Percentiles rank a stretch among this genome's conserved stretches.
Evolutionary conservation across 2,888 invertebrate genomes (phyloP).

Genomic region (Thumatha senex): DNA sequence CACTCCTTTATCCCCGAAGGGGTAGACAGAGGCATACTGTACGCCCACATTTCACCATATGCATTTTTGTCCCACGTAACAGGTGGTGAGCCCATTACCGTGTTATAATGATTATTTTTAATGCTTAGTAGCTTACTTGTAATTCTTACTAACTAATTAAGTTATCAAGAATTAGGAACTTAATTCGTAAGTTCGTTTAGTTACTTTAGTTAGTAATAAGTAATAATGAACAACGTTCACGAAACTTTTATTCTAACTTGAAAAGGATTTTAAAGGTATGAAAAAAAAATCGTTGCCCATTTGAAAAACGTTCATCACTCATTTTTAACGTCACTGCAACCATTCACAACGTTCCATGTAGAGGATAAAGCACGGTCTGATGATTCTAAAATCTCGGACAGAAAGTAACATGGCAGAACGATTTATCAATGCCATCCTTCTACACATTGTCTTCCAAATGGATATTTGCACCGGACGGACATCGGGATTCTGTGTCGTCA

Average conservation of each 20-base stretch:
- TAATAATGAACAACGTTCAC: too few relatives aligned
- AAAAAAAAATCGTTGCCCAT: slow-evolving; percentile 12
- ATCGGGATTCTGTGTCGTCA: slow-evolving; percentile 42
- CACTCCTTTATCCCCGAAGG: too few relatives aligned
- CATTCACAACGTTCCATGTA: slow-evolving; percentile 30
- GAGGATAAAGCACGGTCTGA: slow-evolving; percentile 30
- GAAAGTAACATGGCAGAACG: slow-evolving; percentile 21
- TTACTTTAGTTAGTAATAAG: too few relatives aligned
- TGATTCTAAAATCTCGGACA: slow-evolving; percentile 36
- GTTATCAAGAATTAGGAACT: too few relatives aligned
- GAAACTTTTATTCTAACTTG: too few relatives aligned
- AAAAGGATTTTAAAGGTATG: neutral
- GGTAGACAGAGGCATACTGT: too few relatives aligned
- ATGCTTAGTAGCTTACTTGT: neutral
- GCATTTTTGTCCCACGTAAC: too few relatives aligned
- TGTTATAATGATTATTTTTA: neutral
- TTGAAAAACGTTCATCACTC: slow-evolving; percentile 33
- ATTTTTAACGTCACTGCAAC: slow-evolving; percentile 29
- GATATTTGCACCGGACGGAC: slow-evolving; percentile 49
- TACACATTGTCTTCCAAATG: slow-evolving; percentile 41
- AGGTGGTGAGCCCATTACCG: too few relatives aligned
- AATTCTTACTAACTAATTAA: too few relatives aligned
- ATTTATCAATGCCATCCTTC: slow-evolving; percentile 51
- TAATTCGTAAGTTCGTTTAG: too few relatives aligned
- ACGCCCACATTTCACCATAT: too few relatives aligned